phyloP scores from a whole-genome alignment of 2,113 vertebrate genomes.

The Pseudonaja textilis region DNA sequence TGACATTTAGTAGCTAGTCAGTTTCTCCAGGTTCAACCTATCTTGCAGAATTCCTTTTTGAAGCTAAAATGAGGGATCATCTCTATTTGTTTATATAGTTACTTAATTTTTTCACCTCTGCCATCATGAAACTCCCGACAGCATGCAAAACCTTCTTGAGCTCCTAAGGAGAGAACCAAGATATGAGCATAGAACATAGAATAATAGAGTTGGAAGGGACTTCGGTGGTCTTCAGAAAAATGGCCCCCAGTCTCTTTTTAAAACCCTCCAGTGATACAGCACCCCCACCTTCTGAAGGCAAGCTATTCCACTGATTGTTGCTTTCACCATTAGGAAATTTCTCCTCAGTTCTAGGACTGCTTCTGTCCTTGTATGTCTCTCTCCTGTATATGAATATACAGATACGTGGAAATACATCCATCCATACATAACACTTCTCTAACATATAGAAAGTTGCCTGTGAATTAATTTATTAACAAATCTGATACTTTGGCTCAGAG shows the following conservation, averaged over 20 bases:
- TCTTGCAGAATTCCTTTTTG: not conserved
- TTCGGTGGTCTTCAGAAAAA: not conserved
- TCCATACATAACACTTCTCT: not conserved
- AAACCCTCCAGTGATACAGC: not conserved
- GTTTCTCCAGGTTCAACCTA: not conserved
- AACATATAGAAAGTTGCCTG: not conserved
- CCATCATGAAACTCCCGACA: not conserved
- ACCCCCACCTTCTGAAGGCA: not conserved
- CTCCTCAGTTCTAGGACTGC: not conserved
- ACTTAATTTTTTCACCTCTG: not conserved
- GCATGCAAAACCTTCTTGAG: not conserved
- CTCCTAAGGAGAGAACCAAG: not conserved
- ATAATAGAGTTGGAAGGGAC: not conserved
- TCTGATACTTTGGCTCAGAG: not conserved
- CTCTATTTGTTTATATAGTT: not conserved
- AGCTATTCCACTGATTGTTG: not conserved
- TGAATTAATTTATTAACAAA: not conserved
- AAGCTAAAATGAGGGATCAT: not conserved
- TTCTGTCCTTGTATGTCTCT: not conserved
- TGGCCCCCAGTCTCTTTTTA: not conserved
- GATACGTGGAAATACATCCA: not conserved
- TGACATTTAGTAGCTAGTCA: not conserved
- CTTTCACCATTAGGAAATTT: not conserved
- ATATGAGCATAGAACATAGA: not conserved
- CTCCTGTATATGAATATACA: not conserved